phyloP scores from a whole-genome alignment of 1,140 invertebrate species.

The Drosophila pachea region DNA sequence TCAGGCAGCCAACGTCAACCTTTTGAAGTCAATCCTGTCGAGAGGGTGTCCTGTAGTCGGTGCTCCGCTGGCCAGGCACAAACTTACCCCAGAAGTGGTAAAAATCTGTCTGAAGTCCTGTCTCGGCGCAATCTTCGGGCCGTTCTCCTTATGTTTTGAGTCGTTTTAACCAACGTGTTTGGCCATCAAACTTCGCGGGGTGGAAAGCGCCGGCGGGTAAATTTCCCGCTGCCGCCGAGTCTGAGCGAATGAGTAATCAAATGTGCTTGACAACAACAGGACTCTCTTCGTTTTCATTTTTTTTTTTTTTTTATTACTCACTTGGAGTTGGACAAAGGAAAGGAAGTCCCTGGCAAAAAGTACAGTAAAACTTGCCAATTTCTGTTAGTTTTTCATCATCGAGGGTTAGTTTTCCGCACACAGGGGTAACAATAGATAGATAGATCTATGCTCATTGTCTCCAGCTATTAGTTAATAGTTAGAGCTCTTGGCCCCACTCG shows the following conservation, averaged over 20 bases:
- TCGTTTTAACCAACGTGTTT: constrained; percentile 70
- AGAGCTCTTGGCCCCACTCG: too few species aligned
- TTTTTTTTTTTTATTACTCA: constrained; percentile 39
- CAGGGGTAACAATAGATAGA: background rate
- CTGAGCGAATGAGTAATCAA: constrained; percentile 17
- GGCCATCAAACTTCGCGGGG: constrained; percentile 69
- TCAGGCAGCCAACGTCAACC: background rate
- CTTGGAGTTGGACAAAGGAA: constrained; percentile 9
- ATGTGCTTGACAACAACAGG: constrained; percentile 36
- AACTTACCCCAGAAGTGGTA: constrained; percentile 54
- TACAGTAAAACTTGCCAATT: constrained; percentile 58
- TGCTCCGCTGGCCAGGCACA: constrained; percentile 17
- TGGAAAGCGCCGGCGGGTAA: constrained; percentile 56
- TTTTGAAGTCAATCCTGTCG: too few species aligned
- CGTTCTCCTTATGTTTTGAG: constrained; percentile 37
- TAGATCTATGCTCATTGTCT: background rate
- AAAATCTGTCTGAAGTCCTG: too few species aligned
- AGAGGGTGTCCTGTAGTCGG: too few species aligned
- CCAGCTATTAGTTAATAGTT: too few species aligned
- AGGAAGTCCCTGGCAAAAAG: constrained; percentile 36
- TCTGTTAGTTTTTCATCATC: constrained; percentile 7
- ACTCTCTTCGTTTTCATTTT: constrained; percentile 24
- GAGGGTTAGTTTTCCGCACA: background rate
- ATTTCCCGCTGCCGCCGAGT: constrained; percentile 6
- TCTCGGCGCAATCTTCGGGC: constrained; percentile 40